Conservation (phyloP, 2,113 vertebrate species). For the Oxyruncus cristatus region DNA sequence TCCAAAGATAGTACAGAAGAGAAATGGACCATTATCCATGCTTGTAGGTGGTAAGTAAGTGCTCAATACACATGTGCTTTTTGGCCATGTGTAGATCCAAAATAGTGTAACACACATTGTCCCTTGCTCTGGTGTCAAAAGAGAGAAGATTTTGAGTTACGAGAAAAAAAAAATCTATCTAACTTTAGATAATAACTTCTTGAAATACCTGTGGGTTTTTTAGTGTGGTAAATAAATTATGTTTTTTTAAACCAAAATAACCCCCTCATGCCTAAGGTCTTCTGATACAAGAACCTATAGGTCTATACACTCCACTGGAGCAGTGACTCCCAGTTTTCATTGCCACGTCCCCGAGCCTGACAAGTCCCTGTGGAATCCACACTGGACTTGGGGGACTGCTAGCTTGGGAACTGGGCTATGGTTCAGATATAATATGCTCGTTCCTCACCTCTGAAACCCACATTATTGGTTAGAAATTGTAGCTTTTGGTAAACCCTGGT, state of each 20-base stretch:
- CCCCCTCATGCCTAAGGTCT: not conserved
- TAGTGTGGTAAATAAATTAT: not conserved
- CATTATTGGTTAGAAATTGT: not conserved
- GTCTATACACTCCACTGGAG: not conserved
- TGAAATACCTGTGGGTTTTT: not conserved
- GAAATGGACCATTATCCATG: not conserved
- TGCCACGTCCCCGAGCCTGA: fast-evolving
- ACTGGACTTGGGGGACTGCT: not conserved
- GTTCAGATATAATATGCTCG: not conserved
- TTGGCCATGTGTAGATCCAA: not conserved
- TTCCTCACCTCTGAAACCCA: not conserved
- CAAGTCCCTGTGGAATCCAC: not conserved
- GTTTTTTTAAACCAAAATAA: not conserved
- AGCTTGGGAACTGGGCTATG: not conserved
- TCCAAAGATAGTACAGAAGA: not conserved
- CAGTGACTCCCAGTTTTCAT: not conserved
- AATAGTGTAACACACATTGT: not conserved
- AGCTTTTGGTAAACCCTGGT: not conserved
- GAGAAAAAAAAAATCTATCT: not conserved
- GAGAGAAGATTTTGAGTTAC: not conserved
- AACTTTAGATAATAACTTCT: not conserved
- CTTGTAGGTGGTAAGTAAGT: not conserved
- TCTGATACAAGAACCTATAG: not conserved
- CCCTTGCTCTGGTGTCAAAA: not conserved
- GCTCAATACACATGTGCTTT: not conserved